These are phyloP conservation scores for Coendou prehensilis DNA, from an alignment of 2,797 vertebrate species.

Conservation along the genomic window DNA sequence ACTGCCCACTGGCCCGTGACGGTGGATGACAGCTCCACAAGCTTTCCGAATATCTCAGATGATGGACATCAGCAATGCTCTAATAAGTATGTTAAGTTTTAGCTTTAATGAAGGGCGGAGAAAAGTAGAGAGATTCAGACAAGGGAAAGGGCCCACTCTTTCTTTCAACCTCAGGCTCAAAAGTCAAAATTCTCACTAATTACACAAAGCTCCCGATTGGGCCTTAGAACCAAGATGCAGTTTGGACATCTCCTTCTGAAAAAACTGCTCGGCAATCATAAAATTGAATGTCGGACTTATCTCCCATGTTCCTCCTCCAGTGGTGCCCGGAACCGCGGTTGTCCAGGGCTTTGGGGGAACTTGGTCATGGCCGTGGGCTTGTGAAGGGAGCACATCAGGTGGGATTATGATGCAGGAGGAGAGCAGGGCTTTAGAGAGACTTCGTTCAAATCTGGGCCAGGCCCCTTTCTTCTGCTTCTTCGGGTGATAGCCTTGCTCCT, in stretches of 20 bases:
- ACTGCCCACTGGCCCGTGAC: accelerated
- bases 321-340: accelerated
- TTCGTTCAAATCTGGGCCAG: too few relatives aligned
- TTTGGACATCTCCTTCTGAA: not conserved
- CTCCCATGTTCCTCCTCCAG: accelerated
- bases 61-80: not conserved
- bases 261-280: not conserved
- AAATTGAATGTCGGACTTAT: not conserved
- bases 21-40: accelerated
- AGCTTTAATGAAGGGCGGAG: not conserved
- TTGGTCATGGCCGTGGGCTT: not conserved
- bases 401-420: accelerated
- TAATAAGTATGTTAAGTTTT: not conserved
- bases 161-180: not conserved
- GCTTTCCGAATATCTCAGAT: not conserved
- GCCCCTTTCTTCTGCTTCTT: not conserved
- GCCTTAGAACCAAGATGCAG: not conserved
- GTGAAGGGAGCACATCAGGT: accelerated
- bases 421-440: not conserved
- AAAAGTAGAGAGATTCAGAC: not conserved
- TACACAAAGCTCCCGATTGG: not conserved
- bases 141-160: not conserved
- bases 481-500: not conserved
- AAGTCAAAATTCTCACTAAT: not conserved
- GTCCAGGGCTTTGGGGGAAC: too few relatives aligned